Conservation (phyloP, 2,797 vertebrate genomes). For the Periophthalmus magnuspinnatus region DNA sequence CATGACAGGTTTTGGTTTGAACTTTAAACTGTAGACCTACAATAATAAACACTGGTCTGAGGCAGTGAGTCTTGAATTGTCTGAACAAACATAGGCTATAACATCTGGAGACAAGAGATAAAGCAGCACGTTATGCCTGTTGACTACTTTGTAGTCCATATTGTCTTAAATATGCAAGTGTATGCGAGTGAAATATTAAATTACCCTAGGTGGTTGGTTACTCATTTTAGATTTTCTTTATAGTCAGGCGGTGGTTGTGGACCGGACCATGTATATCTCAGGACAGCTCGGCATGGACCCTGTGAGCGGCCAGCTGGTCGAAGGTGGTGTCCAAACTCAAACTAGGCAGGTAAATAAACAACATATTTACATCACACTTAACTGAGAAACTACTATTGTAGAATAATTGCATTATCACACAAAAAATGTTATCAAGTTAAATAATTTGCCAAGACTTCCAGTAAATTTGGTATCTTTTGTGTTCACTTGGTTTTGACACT, state of each 20-base stretch:
- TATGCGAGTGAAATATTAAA: neutral
- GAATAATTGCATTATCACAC: neutral
- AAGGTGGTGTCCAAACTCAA: conserved; percentile 87
- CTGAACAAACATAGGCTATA: neutral
- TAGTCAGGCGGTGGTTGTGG: conserved; percentile 93
- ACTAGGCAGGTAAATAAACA: conserved; percentile 82
- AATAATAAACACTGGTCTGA: neutral
- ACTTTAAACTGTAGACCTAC: conserved; percentile 20
- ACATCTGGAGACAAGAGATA: neutral
- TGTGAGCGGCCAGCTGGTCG: conserved; percentile 83
- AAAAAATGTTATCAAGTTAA: neutral
- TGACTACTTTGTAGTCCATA: neutral
- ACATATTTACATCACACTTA: neutral
- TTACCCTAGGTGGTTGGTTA: neutral
- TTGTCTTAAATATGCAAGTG: neutral
- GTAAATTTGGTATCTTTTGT: neutral
- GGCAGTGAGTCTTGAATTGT: neutral
- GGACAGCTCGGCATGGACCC: conserved; percentile 91
- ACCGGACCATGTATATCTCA: conserved; percentile 90
- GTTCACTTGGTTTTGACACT: no score
- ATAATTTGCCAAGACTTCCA: neutral
- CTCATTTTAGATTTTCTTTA: conserved; percentile 26
- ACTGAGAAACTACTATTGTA: neutral
- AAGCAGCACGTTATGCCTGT: neutral
- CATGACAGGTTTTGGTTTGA: conserved; percentile 10